phyloP scores from a whole-genome alignment of 37 sponge, comb jelly and placozoan genomes.

The Crambe crambe region DNA sequence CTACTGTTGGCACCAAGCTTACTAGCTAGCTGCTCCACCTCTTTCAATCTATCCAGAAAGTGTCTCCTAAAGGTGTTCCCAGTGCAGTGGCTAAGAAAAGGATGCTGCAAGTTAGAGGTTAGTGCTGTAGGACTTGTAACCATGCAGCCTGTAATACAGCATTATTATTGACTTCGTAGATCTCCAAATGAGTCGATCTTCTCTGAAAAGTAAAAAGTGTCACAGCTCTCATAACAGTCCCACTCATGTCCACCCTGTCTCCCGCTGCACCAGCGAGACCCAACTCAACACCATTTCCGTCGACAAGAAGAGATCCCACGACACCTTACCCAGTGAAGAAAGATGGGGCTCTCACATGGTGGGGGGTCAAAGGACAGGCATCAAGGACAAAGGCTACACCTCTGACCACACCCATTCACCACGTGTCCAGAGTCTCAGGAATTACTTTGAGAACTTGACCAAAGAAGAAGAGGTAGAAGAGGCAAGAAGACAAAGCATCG shows the following conservation, averaged over 20 bases:
- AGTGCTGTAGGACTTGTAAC: background rate
- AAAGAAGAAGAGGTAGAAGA: background rate
- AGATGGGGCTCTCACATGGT: too few relatives aligned
- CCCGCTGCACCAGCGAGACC: background rate
- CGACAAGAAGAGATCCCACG: too few relatives aligned
- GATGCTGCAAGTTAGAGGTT: constrained; percentile 24
- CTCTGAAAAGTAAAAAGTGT: background rate
- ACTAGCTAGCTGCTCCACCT: background rate
- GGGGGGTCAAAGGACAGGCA: too few relatives aligned
- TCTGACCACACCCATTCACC: background rate
- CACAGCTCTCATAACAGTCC: background rate
- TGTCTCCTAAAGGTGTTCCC: background rate
- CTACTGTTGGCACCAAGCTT: background rate
- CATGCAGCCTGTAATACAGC: background rate
- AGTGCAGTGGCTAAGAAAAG: constrained; percentile 20
- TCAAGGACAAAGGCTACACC: too few relatives aligned
- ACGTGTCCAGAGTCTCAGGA: constrained; percentile 6
- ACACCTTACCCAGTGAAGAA: too few relatives aligned
- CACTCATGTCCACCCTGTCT: background rate
- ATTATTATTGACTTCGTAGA: too few relatives aligned
- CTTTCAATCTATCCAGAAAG: background rate
- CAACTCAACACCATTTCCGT: background rate
- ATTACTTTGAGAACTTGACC: constrained; percentile 28
- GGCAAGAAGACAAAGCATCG: background rate
- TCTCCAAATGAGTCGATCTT: background rate